Evolutionary conservation across 1,140 invertebrate genomes (phyloP), one percentile per base, ranked within the genome.

Genomic region (Acromyrmex charruanus): DNA sequence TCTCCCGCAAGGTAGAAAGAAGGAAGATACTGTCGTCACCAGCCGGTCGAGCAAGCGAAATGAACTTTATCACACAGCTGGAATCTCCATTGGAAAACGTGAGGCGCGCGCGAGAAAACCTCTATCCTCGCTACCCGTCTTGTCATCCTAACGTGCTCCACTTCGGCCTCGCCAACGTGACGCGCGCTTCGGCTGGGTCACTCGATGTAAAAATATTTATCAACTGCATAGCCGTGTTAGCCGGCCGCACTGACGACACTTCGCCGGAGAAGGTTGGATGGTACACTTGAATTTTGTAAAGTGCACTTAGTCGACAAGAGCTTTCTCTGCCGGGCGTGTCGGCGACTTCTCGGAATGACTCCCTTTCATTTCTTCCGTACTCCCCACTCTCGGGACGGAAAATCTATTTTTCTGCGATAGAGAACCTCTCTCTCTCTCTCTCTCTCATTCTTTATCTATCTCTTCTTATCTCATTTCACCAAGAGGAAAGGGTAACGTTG

Each of bases 1-100:
- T 90, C 84, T 89, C 53, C 28, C 16, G n/a, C 74, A 6, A n/a
- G 51, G 28, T 49, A 31, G 65, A 53, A 65, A 63, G 75, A 82
- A 65, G 39, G 55, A 69, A 87, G 88, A 87, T 75, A 90, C 88
- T 77, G 89, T 89, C 86, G 88, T 87, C 87, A 79, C 39, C 81
- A 88, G 77, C 77, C 81, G 86, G 80, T 55, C 71, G 88, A 44
- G 66, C 61, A 18, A 28, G 71, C 81, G 86, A 88, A 88, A 90
- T 90, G 89, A 90, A 90, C 89, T 90, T 90, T 90, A 90, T 90
- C 89, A 63, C 89, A 59, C 89, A 90, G 89, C 89, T 90, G 89
- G 89, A 89, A 90, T 90, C 89, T 90, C 90, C 89, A 90, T 90
- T 86, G 89, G 89, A 53, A 82, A 90, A 89, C 80, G 88, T 75